Percentiles rank a stretch among this genome's conserved stretches.
phyloP scores from a whole-genome alignment of 2,797 vertebrate species.

The Poecilia gillii region DNA sequence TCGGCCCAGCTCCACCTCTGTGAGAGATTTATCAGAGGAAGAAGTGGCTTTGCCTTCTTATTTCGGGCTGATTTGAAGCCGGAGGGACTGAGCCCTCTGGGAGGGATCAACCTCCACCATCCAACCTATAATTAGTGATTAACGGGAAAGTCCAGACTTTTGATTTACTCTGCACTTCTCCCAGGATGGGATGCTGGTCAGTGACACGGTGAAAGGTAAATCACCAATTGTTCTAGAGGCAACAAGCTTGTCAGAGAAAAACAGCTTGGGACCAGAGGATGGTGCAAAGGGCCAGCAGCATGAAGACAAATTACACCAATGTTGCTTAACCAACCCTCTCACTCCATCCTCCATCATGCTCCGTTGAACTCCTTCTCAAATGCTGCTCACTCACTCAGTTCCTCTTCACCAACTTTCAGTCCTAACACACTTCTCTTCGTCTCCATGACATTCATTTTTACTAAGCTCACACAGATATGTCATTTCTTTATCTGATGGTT shows the following conservation, averaged over 20 bases:
- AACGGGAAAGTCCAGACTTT: constrained; percentile 64
- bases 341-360: constrained; percentile 60
- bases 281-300: constrained; percentile 42
- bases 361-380: constrained; percentile 50
- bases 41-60: constrained; percentile 65
- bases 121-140: constrained; percentile 77
- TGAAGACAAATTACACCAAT: constrained; percentile 70
- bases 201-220: constrained; percentile 66
- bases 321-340: constrained; percentile 60
- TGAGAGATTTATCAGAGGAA: constrained; percentile 67
- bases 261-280: constrained; percentile 58
- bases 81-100: constrained; percentile 43
- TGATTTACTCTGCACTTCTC: constrained; percentile 69
- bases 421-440: constrained; percentile 20
- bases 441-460: constrained; percentile 43
- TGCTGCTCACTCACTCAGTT: constrained; percentile 43
- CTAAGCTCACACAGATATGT: constrained; percentile 38
- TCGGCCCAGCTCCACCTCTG: constrained; percentile 52
- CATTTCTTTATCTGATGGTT: constrained; percentile 37
- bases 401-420: constrained; percentile 45
- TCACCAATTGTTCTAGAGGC: constrained; percentile 71
- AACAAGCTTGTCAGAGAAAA: constrained; percentile 74
- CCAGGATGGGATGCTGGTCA: constrained; percentile 61
- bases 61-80: constrained; percentile 62
- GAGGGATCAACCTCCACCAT: constrained; percentile 69